Evolutionary conservation across 2,113 vertebrate species (phyloP).

Genomic region (Tympanuchus pallidicinctus): DNA sequence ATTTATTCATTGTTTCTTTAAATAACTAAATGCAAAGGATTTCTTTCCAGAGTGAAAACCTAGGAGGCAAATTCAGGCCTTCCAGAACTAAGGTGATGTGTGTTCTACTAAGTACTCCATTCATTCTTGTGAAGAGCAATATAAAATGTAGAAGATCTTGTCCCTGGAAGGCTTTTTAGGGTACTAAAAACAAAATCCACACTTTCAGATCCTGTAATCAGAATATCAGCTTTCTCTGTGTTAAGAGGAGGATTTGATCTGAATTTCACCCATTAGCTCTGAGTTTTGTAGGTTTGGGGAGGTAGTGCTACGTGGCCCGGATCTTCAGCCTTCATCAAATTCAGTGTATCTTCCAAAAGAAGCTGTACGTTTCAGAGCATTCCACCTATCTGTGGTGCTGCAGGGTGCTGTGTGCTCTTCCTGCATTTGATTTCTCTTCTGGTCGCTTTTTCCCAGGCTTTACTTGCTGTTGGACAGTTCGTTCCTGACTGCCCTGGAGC

Average conservation of each 20-base stretch:
- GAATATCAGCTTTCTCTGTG: background rate
- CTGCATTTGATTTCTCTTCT: background rate
- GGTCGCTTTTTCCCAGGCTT: background rate
- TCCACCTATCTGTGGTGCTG: background rate
- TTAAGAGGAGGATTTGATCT: background rate
- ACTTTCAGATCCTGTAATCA: background rate
- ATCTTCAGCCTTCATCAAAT: background rate
- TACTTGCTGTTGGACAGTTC: background rate
- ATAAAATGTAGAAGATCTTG: background rate
- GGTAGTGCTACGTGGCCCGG: background rate
- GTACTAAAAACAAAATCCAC: constrained; percentile 7
- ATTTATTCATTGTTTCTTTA: background rate
- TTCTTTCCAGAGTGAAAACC: background rate
- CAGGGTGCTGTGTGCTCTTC: background rate
- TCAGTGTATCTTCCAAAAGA: background rate
- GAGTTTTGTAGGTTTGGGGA: background rate
- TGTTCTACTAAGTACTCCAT: background rate
- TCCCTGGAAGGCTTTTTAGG: background rate
- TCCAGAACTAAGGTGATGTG: background rate
- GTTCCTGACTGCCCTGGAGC: background rate
- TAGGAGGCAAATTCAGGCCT: background rate
- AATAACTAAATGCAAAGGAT: background rate
- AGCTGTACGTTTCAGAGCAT: background rate
- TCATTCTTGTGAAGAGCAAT: background rate
- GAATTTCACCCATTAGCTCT: background rate